These are phyloP conservation scores for Drosophila longiperda DNA, from an alignment of 2,888 invertebrate species.

Conservation along the genomic window DNA sequence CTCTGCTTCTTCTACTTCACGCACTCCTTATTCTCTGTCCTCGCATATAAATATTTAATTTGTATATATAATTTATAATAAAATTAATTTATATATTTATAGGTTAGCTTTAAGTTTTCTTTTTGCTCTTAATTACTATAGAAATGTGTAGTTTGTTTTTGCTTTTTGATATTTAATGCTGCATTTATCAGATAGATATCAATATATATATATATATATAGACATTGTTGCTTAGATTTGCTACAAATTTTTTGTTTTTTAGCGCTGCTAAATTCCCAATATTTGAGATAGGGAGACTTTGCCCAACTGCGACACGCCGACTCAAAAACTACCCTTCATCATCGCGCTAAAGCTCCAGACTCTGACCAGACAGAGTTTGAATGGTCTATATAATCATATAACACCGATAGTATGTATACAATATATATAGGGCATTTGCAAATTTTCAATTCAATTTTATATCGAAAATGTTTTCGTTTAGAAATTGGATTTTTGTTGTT, in stretches of 20 bases:
- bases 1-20: slow-evolving; percentile 37
- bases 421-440: slow-evolving; percentile 22
- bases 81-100: slow-evolving; percentile 69
- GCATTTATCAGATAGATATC: slow-evolving; percentile 44
- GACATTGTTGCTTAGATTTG: slow-evolving; percentile 25
- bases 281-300: background rate
- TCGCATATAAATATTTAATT: slow-evolving; percentile 81
- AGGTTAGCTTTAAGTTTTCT: slow-evolving; percentile 59
- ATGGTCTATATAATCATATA: slow-evolving; percentile 34
- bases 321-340: slow-evolving; percentile 15
- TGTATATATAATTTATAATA: slow-evolving; percentile 72
- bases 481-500: slow-evolving; percentile 49
- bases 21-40: slow-evolving; percentile 38
- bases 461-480: slow-evolving; percentile 78
- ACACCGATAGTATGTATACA: slow-evolving; percentile 16
- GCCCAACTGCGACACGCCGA: slow-evolving; percentile 7
- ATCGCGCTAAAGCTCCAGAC: slow-evolving; percentile 62
- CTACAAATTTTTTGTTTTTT: slow-evolving; percentile 34
- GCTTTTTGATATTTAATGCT: slow-evolving; percentile 39
- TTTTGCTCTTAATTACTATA: slow-evolving; percentile 63
- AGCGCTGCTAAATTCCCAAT: slow-evolving; percentile 26
- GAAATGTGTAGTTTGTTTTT: slow-evolving; percentile 61
- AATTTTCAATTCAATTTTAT: slow-evolving; percentile 74
- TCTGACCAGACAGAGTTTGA: slow-evolving; percentile 39
- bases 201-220: slow-evolving; percentile 18